Percentiles rank a stretch among this genome's conserved stretches.
Conservation (phyloP, 2,113 vertebrate species). For the Hassar affinis region DNA sequence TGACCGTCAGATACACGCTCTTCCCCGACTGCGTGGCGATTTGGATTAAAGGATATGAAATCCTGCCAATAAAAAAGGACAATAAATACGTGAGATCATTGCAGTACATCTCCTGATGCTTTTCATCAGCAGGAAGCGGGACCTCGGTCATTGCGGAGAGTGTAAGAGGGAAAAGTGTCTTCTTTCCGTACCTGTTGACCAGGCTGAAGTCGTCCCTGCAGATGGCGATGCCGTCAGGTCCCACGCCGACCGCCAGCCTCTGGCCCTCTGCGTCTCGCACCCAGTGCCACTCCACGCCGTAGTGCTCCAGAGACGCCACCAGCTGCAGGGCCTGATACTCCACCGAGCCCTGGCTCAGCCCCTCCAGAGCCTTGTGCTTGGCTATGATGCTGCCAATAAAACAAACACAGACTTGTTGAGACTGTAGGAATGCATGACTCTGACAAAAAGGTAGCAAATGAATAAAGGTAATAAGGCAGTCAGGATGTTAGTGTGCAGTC, state of each 20-base stretch:
- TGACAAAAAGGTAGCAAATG: not conserved
- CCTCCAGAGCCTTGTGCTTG: constrained; percentile 89
- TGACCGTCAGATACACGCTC: constrained; percentile 92
- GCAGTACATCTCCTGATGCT: not conserved
- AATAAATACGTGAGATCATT: no score
- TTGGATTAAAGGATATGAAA: constrained; percentile 95
- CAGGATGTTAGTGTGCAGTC: not conserved
- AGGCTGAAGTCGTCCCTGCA: constrained; percentile 91
- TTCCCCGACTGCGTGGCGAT: constrained; percentile 98
- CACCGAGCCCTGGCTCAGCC: constrained; percentile 81
- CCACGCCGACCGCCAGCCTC: constrained; percentile 87
- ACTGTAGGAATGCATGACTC: not conserved
- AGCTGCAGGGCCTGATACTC: constrained; percentile 95
- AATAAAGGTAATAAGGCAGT: no score
- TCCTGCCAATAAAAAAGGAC: constrained; percentile 60
- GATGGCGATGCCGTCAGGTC: constrained; percentile 90
- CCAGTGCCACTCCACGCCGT: constrained; percentile 95
- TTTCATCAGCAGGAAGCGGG: not conserved
- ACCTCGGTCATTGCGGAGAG: not conserved
- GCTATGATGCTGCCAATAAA: constrained; percentile 77
- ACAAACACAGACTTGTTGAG: not conserved
- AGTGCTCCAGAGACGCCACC: constrained; percentile 87
- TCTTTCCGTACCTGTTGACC: constrained; percentile 81
- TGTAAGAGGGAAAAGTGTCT: not conserved
- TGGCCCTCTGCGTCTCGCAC: constrained; percentile 85